Conservation (phyloP, 2,888 invertebrate species). For the Phengaris arion region DNA sequence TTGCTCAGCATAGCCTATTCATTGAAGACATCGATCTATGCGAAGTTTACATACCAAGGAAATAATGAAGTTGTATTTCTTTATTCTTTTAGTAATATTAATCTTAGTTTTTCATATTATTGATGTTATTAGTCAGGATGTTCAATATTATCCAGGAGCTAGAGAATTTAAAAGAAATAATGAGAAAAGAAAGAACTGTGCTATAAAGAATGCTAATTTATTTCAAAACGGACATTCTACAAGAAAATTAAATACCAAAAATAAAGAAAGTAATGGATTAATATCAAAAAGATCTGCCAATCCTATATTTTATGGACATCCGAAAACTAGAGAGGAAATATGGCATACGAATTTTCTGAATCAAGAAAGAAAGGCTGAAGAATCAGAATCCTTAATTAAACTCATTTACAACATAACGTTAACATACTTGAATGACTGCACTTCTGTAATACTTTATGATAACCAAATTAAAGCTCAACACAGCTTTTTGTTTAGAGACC, state of each 20-base stretch:
- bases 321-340: slow-evolving; percentile 78
- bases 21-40: background rate
- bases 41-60: background rate
- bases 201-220: background rate
- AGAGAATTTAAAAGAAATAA: background rate
- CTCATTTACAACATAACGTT: slow-evolving; percentile 80
- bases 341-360: slow-evolving; percentile 76
- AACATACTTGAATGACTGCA: slow-evolving; percentile 82
- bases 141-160: slow-evolving; percentile 26
- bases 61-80: background rate
- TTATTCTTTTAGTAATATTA: background rate
- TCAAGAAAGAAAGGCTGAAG: slow-evolving; percentile 60
- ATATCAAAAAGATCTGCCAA: slow-evolving; percentile 62
- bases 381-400: slow-evolving; percentile 79
- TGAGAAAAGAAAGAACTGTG: background rate
- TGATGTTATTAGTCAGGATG: background rate
- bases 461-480: slow-evolving; percentile 76
- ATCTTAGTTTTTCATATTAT: background rate
- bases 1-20: background rate
- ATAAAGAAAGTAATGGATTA: slow-evolving; percentile 18
- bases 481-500: slow-evolving; percentile 76
- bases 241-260: slow-evolving; percentile 18
- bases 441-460: slow-evolving; percentile 84
- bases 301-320: slow-evolving; percentile 77
- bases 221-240: slow-evolving; percentile 26